These are phyloP conservation scores for western clawed frog (Xenopus tropicalis) DNA, from an alignment of 2,113 vertebrate species.

Conservation along the genomic window DNA sequence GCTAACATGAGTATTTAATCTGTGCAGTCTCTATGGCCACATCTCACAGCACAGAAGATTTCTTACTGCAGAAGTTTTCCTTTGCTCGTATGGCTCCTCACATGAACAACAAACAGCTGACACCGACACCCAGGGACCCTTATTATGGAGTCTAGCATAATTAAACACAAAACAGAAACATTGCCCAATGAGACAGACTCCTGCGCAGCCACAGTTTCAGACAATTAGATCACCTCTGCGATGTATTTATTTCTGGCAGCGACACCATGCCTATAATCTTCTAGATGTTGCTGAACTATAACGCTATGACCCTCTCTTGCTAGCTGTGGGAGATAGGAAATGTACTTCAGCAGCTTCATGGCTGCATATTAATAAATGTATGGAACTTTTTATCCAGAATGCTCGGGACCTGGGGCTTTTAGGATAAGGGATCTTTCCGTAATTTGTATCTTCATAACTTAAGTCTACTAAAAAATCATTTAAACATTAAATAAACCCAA, in stretches of 20 bases:
- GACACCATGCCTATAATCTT: neutral
- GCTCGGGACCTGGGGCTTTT: too few relatives aligned
- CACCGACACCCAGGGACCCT: constrained; percentile 7
- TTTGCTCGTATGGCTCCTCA: neutral
- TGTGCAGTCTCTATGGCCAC: neutral
- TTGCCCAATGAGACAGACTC: neutral
- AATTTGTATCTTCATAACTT: too few relatives aligned
- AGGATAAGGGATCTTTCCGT: too few relatives aligned
- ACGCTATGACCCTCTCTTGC: neutral
- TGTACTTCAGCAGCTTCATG: too few relatives aligned
- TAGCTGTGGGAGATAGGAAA: too few relatives aligned
- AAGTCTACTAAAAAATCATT: too few relatives aligned
- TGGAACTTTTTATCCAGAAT: too few relatives aligned
- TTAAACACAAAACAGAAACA: neutral
- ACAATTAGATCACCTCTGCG: neutral
- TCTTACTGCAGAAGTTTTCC: constrained; percentile 1
- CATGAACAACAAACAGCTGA: constrained; percentile 4
- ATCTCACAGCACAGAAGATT: neutral
- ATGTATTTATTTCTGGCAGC: neutral
- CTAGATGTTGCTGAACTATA: neutral
- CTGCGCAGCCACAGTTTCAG: neutral
- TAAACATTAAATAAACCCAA: too few relatives aligned
- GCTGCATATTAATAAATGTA: too few relatives aligned
- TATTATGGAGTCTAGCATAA: neutral
- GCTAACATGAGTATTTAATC: neutral